phyloP scores from a whole-genome alignment of 2,113 vertebrate genomes.

The Calyptomena viridis region DNA sequence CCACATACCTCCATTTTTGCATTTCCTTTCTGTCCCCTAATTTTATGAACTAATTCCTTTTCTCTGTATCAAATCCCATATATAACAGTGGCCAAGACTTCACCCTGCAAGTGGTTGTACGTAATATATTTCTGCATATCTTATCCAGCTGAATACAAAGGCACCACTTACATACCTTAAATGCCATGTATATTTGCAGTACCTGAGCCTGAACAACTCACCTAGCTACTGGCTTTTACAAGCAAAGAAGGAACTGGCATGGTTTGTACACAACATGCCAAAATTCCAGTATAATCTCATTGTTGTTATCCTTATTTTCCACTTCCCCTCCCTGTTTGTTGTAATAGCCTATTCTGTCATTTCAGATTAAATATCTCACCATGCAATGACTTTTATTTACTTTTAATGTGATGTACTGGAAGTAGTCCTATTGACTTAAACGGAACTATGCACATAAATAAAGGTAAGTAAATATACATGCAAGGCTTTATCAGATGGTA shows the following conservation, averaged over 20 bases:
- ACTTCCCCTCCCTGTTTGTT: slow-evolving; percentile 1
- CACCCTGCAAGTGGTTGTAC: background rate
- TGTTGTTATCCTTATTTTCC: slow-evolving; percentile 5
- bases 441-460: background rate
- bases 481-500: background rate
- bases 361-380: background rate
- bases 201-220: background rate
- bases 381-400: background rate
- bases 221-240: background rate
- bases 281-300: slow-evolving; percentile 17
- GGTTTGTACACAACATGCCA: background rate
- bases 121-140: background rate
- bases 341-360: background rate
- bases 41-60: background rate
- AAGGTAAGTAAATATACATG: background rate
- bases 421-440: background rate
- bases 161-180: background rate
- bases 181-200: background rate
- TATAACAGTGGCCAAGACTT: background rate
- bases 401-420: background rate
- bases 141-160: background rate
- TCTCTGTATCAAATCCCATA: background rate
- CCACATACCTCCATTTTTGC: background rate
- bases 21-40: background rate
- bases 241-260: background rate